Evolutionary conservation across 2,888 invertebrate species (phyloP).

Genomic region (Caenorhabditis sp.): DNA sequence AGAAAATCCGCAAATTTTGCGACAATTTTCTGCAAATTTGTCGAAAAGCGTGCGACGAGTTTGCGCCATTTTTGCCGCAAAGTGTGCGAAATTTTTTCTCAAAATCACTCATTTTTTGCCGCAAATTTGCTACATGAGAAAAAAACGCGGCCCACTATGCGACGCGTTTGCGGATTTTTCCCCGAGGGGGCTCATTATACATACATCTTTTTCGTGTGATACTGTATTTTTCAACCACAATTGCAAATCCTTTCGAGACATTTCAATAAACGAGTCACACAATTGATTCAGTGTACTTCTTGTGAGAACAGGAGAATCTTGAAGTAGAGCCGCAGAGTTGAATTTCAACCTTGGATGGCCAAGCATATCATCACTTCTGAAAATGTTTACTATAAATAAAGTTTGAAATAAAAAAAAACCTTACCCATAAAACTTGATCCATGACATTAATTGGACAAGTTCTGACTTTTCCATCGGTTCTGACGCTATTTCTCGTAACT

Average conservation of each 20-base stretch:
- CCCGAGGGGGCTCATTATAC: too few species aligned
- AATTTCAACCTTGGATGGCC: conserved; percentile 82
- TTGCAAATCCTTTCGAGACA: conserved; percentile 72
- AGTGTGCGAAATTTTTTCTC: too few species aligned
- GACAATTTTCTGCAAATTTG: too few species aligned
- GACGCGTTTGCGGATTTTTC: too few species aligned
- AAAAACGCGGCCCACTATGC: too few species aligned
- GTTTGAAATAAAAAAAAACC: not conserved
- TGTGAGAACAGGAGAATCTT: conserved; percentile 80
- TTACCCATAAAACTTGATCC: conserved; percentile 85
- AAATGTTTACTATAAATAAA: not conserved
- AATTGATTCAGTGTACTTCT: conserved; percentile 81
- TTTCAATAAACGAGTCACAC: conserved; percentile 75
- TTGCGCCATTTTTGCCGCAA: too few species aligned
- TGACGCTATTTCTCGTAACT: conserved; percentile 86
- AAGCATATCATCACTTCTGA: conserved; percentile 83
- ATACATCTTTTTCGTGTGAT: conserved; percentile 82
- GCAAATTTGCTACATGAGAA: too few species aligned
- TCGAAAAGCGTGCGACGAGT: too few species aligned
- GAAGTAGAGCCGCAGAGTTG: conserved; percentile 76
- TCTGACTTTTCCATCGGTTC: conserved; percentile 93
- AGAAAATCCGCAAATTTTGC: too few species aligned
- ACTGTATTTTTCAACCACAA: conserved; percentile 96
- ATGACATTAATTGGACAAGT: conserved; percentile 89
- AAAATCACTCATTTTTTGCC: too few species aligned